phyloP scores from a whole-genome alignment of 2,888 invertebrate species.

The Chirona hameri region DNA sequence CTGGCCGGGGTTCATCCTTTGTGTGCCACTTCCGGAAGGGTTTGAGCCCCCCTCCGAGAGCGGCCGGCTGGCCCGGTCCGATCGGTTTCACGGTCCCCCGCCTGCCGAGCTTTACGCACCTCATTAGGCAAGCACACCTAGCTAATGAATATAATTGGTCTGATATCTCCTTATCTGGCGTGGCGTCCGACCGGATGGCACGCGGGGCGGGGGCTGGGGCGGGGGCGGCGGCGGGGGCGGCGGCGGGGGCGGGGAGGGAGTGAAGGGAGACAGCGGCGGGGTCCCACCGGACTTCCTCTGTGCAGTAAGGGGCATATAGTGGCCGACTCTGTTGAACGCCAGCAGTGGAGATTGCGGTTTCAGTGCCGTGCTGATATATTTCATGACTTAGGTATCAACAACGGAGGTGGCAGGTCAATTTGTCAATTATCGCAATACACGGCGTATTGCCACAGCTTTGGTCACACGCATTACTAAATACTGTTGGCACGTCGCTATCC shows the following conservation, averaged over 20 bases:
- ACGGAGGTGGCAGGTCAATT: no score
- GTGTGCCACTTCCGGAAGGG: background rate
- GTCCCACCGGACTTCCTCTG: background rate
- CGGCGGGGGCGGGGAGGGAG: background rate
- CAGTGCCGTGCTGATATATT: no score
- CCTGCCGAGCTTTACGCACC: background rate
- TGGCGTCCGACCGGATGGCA: background rate
- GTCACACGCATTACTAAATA: no score
- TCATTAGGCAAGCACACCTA: conserved; percentile 4
- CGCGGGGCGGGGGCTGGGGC: background rate
- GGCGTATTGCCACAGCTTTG: no score
- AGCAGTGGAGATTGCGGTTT: no score
- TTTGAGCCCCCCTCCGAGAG: background rate
- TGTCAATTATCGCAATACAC: no score
- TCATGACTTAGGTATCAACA: no score
- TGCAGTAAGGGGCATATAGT: no score
- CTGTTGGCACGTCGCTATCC: no score
- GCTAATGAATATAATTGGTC: conserved; percentile 12
- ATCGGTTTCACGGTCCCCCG: background rate
- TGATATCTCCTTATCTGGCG: conserved; percentile 5
- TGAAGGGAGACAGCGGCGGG: no score
- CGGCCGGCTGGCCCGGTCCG: background rate
- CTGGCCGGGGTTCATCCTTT: background rate
- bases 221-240: background rate
- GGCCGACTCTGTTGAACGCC: no score